A percentile compares a stretch with the other conserved stretches of the same genome.
Evolutionary conservation across 37 sponge, comb jelly and placozoan species (phyloP).

Genomic region (Spongilla lacustris): DNA sequence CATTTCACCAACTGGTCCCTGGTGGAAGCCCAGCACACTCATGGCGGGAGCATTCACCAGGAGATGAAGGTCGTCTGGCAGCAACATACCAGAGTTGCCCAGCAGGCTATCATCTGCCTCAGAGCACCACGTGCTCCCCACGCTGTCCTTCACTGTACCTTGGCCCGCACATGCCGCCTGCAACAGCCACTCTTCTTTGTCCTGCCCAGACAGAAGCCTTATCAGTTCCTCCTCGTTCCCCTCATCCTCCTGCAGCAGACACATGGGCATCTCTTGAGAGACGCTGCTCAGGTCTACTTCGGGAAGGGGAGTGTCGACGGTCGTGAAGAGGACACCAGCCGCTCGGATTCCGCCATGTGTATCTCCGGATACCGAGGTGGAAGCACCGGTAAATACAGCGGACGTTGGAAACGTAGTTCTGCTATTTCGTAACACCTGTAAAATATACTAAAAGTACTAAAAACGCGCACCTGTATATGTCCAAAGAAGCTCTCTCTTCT

Average conservation of each 20-base stretch:
- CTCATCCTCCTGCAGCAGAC: constrained; percentile 59
- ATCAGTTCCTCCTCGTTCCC: constrained; percentile 65
- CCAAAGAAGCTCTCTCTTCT: background rate
- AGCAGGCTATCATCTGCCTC: background rate
- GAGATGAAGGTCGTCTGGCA: background rate
- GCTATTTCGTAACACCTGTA: background rate
- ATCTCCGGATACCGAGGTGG: background rate
- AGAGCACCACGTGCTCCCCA: background rate
- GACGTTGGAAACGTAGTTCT: background rate
- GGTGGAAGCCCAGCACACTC: background rate
- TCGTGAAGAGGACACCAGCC: background rate
- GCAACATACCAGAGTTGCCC: background rate
- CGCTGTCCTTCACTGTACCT: background rate
- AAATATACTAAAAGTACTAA: background rate
- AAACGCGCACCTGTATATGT: constrained; percentile 17
- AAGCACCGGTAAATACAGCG: background rate
- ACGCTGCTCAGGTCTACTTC: constrained; percentile 22
- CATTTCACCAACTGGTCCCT: background rate
- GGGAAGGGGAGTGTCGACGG: background rate
- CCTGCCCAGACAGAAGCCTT: constrained; percentile 4
- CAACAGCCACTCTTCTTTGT: background rate
- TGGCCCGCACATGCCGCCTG: background rate
- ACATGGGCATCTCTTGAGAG: constrained; percentile 66
- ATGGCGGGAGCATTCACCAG: background rate
- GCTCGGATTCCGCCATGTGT: background rate